Base-by-base conservation (phyloP, 2,797 vertebrate genomes). In the Pangasius sanitwongsei region DNA sequence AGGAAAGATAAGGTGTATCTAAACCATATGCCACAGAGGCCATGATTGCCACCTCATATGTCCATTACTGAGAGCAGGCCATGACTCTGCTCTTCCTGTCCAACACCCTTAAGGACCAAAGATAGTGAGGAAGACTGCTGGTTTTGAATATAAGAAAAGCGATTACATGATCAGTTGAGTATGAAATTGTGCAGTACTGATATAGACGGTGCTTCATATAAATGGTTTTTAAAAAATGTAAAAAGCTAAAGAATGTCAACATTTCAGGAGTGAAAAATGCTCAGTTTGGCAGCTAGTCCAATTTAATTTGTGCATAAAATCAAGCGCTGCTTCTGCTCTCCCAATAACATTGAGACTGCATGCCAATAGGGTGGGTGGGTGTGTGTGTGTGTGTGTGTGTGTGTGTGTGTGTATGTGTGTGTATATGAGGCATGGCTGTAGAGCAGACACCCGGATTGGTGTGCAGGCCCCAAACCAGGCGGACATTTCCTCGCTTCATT, bases 401-500 rank as follows among this genome's bases (percentile, higher is more conserved):
- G 31, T 70, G 67, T 70, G 67, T 70, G 67, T 18, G 34, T 57
- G 28, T 25, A 13, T 59, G 57, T 63, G 67, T 72, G 69, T 61
- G 75, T 41, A 83, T 59, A 74, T 61, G 72, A 63, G 31, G 75
- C 86, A 90, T 87, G 91, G 91, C 89, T 92, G 93, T 91, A 89
- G 88, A 89, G 90, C 87, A 89, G 93, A 94, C 92, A 94, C 93
- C 92, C 88, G 92, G 90, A 93, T 91, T 94, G 89, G 92, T 91
- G 92, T 92, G 94, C 93, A 94, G 92, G 91, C 92, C 92, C 89
- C 80, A 75, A 91, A 92, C 92, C 93, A 94, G 90, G 92, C 93
- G 91, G 94, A 93, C 95, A 94, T 95, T 93, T 95, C 95, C 91
- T 95, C 78, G 94, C 97, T 97, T 97, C 93, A 97, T 96, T 97